Conservation (phyloP, 1,140 invertebrate genomes). For the Tetragonula clypearis region DNA sequence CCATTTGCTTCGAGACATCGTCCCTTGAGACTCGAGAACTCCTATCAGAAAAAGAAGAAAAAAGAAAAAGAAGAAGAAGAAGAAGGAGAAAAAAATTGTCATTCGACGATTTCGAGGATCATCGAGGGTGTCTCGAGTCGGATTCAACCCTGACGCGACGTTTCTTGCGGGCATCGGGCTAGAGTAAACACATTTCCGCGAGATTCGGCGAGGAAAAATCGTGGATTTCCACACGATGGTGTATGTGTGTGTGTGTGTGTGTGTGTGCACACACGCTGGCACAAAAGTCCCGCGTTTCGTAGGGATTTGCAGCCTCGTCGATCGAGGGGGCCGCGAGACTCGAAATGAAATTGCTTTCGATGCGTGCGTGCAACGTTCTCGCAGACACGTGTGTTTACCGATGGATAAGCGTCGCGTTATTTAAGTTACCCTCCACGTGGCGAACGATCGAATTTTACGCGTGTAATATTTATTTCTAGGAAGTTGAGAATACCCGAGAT, state of each 20-base stretch:
- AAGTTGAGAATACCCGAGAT: too few species aligned
- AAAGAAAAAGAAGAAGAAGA: too few species aligned
- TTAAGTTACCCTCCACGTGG: too few species aligned
- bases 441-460: not conserved
- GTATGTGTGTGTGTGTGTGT: not conserved
- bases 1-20: too few species aligned
- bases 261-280: constrained; percentile 38
- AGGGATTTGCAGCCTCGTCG: not conserved
- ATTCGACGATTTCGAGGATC: not conserved
- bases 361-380: not conserved
- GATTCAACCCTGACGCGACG: constrained; percentile 21
- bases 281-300: constrained; percentile 43
- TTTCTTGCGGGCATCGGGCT: constrained; percentile 8
- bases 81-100: not conserved
- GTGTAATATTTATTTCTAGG: too few species aligned
- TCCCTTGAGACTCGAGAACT: too few species aligned
- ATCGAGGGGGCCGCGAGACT: not conserved
- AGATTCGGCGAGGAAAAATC: constrained; percentile 47
- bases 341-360: constrained; percentile 61
- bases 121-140: not conserved
- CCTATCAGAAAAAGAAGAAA: too few species aligned
- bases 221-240: not conserved
- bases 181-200: constrained; percentile 56
- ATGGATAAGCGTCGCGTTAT: not conserved
- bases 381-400: not conserved